Conservation (phyloP, 2,113 vertebrate genomes). For the Dromas ardeola region DNA sequence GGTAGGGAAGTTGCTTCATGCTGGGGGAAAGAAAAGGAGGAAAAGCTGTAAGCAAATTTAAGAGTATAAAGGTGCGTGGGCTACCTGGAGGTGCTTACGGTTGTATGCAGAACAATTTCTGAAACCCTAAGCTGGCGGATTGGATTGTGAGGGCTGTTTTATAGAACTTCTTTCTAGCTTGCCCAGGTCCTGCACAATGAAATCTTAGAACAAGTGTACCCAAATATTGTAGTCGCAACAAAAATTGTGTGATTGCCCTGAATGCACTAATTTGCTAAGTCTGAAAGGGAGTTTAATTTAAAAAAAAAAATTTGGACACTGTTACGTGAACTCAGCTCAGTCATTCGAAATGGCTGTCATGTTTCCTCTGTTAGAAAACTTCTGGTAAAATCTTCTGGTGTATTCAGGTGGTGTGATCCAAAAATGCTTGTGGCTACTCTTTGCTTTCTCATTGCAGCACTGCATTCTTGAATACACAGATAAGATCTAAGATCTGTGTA, state of each 20-base stretch:
- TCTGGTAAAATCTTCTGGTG: not conserved
- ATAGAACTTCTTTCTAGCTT: not conserved
- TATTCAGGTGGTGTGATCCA: not conserved
- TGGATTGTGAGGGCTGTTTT: not conserved
- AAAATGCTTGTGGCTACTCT: not conserved
- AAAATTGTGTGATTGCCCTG: not conserved
- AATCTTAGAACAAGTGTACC: not conserved
- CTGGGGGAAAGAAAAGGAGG: not conserved
- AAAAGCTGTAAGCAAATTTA: not conserved
- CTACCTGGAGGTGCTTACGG: not conserved
- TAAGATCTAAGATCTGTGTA: not conserved
- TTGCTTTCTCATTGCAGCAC: not conserved
- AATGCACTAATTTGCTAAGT: not conserved
- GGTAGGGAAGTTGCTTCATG: not conserved
- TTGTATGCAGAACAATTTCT: not conserved
- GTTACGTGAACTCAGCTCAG: not conserved
- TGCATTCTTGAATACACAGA: not conserved
- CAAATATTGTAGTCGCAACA: not conserved
- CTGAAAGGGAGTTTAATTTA: not conserved
- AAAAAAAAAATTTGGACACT: not conserved
- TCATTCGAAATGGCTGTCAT: not conserved
- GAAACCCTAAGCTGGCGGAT: not conserved
- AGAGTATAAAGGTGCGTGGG: not conserved
- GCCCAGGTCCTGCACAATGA: not conserved
- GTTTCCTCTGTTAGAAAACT: not conserved